Conservation (phyloP, 2,888 invertebrate species). For the Scelioninae gen. 1 region DNA sequence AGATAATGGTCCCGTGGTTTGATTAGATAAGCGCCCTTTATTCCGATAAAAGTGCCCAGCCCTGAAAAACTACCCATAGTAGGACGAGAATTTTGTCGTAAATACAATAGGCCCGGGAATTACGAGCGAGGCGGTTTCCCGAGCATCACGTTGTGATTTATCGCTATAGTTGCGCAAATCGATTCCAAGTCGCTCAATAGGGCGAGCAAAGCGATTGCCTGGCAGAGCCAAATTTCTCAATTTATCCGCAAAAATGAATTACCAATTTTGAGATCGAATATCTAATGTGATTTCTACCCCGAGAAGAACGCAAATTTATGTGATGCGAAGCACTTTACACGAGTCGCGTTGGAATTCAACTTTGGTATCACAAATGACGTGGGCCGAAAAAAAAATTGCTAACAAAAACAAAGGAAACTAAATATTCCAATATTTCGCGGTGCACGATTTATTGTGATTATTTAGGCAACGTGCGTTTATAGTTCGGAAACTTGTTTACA, state of each 20-base stretch:
- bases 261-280: constrained; percentile 62
- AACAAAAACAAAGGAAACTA: constrained; percentile 35
- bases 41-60: constrained; percentile 57
- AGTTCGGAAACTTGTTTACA: constrained; percentile 64
- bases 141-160: constrained; percentile 68
- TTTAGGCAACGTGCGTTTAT: constrained; percentile 39
- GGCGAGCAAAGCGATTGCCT: constrained; percentile 53
- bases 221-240: constrained; percentile 65
- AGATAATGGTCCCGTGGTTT: constrained; percentile 58
- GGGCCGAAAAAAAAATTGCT: constrained; percentile 25
- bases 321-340: constrained; percentile 41
- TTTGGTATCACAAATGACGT: constrained; percentile 20
- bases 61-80: constrained; percentile 59
- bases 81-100: constrained; percentile 69
- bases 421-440: constrained; percentile 30
- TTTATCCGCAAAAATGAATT: constrained; percentile 65
- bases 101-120: constrained; percentile 69
- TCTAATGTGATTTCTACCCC: constrained; percentile 47
- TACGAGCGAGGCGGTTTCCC: constrained; percentile 69
- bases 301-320: constrained; percentile 51
- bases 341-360: constrained; percentile 33
- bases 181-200: constrained; percentile 70
- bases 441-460: constrained; percentile 41
- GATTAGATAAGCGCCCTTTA: constrained; percentile 70
- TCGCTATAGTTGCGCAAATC: constrained; percentile 66